phyloP scores from a whole-genome alignment of 2,888 invertebrate genomes.

The Nysson spinosus region DNA sequence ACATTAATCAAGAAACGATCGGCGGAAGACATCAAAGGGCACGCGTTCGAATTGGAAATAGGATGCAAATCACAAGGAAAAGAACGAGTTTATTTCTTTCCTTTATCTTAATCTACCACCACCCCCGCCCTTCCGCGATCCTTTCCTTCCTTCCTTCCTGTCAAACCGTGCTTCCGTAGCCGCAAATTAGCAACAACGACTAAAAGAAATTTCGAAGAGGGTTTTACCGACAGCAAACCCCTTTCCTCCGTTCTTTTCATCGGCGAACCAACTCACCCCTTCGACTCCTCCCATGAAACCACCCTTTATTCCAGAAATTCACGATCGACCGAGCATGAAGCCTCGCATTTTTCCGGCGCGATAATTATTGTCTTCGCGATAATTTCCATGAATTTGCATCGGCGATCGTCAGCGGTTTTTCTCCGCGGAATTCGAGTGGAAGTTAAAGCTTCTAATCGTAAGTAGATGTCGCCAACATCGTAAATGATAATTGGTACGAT shows the following conservation, averaged over 20 bases:
- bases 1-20: slow-evolving; percentile 54
- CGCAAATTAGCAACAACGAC: slow-evolving; percentile 67
- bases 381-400: slow-evolving; percentile 51
- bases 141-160: slow-evolving; percentile 67
- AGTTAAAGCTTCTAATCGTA: neutral
- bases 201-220: slow-evolving; percentile 67
- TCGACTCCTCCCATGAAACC: slow-evolving; percentile 3
- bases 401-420: neutral
- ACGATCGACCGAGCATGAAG: slow-evolving; percentile 40
- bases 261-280: slow-evolving; percentile 26
- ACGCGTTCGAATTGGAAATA: slow-evolving; percentile 55
- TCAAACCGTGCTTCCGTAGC: slow-evolving; percentile 66
- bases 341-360: slow-evolving; percentile 32
- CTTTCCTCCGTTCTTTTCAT: slow-evolving; percentile 39
- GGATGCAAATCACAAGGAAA: slow-evolving; percentile 66
- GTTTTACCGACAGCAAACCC: too few relatives aligned
- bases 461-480: too few relatives aligned
- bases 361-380: slow-evolving; percentile 43
- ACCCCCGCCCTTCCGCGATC: slow-evolving; percentile 52
- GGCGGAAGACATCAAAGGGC: slow-evolving; percentile 60
- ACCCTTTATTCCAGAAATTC: slow-evolving; percentile 23
- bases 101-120: slow-evolving; percentile 51
- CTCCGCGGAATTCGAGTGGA: neutral
- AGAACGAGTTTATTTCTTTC: slow-evolving; percentile 62
- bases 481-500: too few relatives aligned